Evolutionary conservation across 2,888 invertebrate species (phyloP), one percentile per base, ranked within the genome.

Genomic region (Agrochola lota): DNA sequence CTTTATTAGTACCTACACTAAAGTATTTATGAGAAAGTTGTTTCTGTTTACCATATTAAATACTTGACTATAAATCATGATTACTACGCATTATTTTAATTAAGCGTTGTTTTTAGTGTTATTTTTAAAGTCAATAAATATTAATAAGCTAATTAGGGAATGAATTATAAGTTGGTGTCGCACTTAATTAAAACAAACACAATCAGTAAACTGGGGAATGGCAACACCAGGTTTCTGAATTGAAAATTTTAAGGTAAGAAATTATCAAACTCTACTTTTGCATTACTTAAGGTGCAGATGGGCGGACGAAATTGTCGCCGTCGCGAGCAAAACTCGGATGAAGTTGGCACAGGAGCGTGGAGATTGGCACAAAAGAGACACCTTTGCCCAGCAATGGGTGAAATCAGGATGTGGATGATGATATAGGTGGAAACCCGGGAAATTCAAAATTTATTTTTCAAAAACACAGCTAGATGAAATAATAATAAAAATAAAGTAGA

Each of bases 111-210:
- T 35, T 59, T 15, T 49, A 62, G 23, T 73, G 52, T n/a, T 57
- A 40, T 71, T 71, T 77, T 80, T 26, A 35, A 49, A 63, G 30
- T 35, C 62, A 52, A 81, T 67, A 71, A 63, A 70, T 60, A 23
- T 40, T 20, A n/a, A 57, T 20, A 35, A 8, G 59, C n/a, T 40
- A 80, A 81, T 71, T 81, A 71, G 30, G n/a, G 12, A 76, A 77
- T 46, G 2, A 68, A 68, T 46, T 60, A 71, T 71, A 40, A 71
- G 30, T 43, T n/a, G 49, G 20, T 71, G 52, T 78, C 62, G 55
- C 46, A 52, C 17, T n/a, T 64, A 52, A 71, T 55, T 46, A 35
- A 23, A 59, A 71, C 35, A 57, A 57, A 74, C 46, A n/a, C 46
- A 52, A 52, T 63, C 11, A 40, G 23, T 62, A 43, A 46, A 68